Percentiles rank a stretch among this genome's conserved stretches.
These are phyloP conservation scores for Dallia pectoralis DNA, from an alignment of 2,797 vertebrate species.

Conservation along the genomic window DNA sequence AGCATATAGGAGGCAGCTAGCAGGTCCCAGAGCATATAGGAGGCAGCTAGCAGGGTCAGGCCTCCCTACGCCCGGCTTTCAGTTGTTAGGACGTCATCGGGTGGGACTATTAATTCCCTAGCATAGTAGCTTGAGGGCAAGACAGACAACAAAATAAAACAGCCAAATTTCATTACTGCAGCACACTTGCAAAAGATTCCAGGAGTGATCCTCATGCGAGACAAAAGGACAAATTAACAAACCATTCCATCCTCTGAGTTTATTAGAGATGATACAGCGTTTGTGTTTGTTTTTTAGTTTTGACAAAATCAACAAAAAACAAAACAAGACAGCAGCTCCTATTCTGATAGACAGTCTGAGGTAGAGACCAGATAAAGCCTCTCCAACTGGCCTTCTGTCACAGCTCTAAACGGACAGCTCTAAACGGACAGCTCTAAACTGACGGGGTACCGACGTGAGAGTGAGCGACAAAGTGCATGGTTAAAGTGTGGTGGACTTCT, in stretches of 20 bases:
- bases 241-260: constrained; percentile 62
- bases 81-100: too few species aligned
- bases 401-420: neutral
- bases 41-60: too few species aligned
- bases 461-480: constrained; percentile 21
- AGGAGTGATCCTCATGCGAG: too few species aligned
- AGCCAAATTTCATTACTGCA: too few species aligned
- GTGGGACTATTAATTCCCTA: too few species aligned
- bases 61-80: too few species aligned
- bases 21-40: too few species aligned
- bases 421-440: too few species aligned
- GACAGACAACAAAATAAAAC: too few species aligned
- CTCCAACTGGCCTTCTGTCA: neutral
- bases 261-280: constrained; percentile 76
- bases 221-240: neutral
- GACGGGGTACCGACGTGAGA: constrained; percentile 12
- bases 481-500: constrained; percentile 10
- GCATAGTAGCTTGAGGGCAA: too few species aligned
- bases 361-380: constrained; percentile 16
- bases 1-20: too few species aligned
- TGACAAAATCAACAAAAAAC: constrained; percentile 64
- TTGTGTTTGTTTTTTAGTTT: constrained; percentile 46
- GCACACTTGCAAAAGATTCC: too few species aligned
- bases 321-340: constrained; percentile 59
- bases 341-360: constrained; percentile 37